Conservation (phyloP, 2,113 vertebrate species). For the Ptilorrhoa leucosticta region DNA sequence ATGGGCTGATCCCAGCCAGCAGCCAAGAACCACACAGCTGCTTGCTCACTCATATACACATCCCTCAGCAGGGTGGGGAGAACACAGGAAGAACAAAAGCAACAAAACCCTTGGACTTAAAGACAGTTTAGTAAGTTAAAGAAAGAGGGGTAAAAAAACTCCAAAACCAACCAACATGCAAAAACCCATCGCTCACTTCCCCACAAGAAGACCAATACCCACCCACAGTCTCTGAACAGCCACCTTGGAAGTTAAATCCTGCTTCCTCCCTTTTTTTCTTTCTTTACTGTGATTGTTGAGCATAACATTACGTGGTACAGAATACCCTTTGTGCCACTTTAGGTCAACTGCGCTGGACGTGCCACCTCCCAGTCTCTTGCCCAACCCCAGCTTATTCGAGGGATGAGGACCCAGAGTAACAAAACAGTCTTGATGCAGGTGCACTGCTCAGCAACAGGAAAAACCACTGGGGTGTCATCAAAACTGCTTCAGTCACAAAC, state of each 20-base stretch:
- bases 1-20: not conserved
- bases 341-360: not conserved
- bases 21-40: not conserved
- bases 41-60: not conserved
- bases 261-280: rapidly evolving
- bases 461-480: not conserved
- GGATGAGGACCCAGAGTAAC: not conserved
- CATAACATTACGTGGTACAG: not conserved
- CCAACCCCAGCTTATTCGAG: not conserved
- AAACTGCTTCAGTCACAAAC: not conserved
- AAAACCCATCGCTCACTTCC: not conserved
- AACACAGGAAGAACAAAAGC: not conserved
- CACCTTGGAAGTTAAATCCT: not conserved
- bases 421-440: not conserved
- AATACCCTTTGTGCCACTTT: not conserved
- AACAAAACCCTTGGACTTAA: not conserved
- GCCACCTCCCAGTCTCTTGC: not conserved
- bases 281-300: not conserved
- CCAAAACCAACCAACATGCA: not conserved
- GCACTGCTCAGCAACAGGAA: not conserved
- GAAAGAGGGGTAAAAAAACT: rapidly evolving
- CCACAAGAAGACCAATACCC: not conserved
- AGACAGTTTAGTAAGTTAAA: not conserved
- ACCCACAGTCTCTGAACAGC: not conserved
- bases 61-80: not conserved